Conservation (phyloP, 2,888 invertebrate genomes). For the Cetonia aurata region DNA sequence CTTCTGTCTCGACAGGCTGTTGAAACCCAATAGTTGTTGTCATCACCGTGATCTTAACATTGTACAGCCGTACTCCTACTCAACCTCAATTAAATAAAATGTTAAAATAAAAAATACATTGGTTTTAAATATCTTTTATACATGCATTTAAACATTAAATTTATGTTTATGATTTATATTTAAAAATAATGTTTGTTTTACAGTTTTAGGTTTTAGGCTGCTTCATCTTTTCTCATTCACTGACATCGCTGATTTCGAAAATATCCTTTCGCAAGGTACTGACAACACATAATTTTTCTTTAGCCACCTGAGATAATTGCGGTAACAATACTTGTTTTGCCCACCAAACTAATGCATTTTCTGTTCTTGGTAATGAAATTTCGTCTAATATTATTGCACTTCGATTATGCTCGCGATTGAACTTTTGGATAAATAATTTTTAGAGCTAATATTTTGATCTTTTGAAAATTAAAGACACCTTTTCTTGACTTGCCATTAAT, state of each 20-base stretch:
- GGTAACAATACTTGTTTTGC: conserved; percentile 48
- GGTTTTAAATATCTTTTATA: no score
- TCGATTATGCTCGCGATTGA: not conserved
- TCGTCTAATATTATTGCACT: conserved; percentile 37
- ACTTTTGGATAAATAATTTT: not conserved
- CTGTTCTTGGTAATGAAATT: conserved; percentile 45
- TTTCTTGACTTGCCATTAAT: not conserved
- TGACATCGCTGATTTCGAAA: conserved; percentile 51
- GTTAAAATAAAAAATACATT: no score
- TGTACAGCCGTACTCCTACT: no score
- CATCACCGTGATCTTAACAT: no score
- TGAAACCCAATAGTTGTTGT: no score
- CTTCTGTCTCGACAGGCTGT: no score
- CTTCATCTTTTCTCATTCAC: not conserved
- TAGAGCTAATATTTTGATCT: not conserved
- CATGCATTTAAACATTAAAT: no score
- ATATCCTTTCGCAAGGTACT: conserved; percentile 54
- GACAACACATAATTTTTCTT: conserved; percentile 51
- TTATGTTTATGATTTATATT: not conserved
- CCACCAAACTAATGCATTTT: conserved; percentile 53
- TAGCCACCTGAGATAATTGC: conserved; percentile 49
- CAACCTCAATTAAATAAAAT: no score
- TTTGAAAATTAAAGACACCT: not conserved
- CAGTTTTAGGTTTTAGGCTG: not conserved
- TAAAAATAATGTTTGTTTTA: not conserved